Base-by-base conservation (phyloP, 2,888 invertebrate species). In the Drosophila anomalipes region DNA sequence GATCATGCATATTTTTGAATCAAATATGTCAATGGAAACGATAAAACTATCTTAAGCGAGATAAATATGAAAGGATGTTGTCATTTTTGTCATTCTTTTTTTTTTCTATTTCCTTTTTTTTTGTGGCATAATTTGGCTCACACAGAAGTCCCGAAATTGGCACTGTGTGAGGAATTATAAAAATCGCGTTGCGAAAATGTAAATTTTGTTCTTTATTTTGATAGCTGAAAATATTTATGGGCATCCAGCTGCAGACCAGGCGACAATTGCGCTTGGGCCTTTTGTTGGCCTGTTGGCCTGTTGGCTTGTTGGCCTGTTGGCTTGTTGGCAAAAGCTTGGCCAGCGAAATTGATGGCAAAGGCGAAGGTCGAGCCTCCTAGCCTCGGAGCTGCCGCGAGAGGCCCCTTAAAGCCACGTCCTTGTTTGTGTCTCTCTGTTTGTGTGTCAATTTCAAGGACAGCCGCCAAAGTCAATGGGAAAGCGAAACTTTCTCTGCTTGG, bases 321-420 rank as follows among this genome's bases (percentile, higher is more conserved):
- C 22, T 44, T 12, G 12, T 22, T 44, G 44, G 44, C 44, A 78
- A 78, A 72, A 72, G 68, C 73, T 62, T 39, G 69, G 51, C 62
- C 79, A 76, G 51, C 28, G 39, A 78, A 83, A 77, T 78, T 86
- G 73, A 86, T 88, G 83, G 67, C 70, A 81, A 85, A 86, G 89
- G 86, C 84, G 84, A 84, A 84, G 84, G 89, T 81, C 84, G 52
- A 30, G 74, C 37, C 68, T 16, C 33, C n/a, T 16, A 19, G 56
- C 56, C 32, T 35, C 22, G n/a, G 35, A 26, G 35, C 47, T 16
- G 54, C 22, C 16, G n/a, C 7, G 19, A 30, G 30, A 5, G 28
- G 28, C 28, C 52, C 28, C 39, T 52, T 14, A 37, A 28, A 37
- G 14, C n/a, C 58, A 35, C 44, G 74, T 79, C 65, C 79, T 67